These are phyloP conservation scores for Trogon surrucura DNA, from an alignment of 2,113 vertebrate genomes.

Conservation along the genomic window DNA sequence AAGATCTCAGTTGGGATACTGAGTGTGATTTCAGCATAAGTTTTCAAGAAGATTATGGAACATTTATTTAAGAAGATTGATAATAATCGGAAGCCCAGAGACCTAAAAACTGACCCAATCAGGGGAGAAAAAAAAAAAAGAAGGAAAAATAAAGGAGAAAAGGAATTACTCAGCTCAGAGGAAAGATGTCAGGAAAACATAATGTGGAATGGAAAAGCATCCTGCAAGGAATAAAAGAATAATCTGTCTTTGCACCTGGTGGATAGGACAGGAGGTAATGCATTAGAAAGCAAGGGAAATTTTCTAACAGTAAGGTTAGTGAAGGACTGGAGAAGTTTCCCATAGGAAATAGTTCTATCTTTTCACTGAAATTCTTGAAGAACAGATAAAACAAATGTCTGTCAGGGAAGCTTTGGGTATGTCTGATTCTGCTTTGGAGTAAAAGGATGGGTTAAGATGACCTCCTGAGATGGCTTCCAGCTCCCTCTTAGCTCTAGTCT, in stretches of 20 bases:
- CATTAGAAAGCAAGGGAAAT: background rate
- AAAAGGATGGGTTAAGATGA: background rate
- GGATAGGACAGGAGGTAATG: background rate
- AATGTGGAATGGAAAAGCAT: background rate
- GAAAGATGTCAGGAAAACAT: background rate
- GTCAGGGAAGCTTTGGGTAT: background rate
- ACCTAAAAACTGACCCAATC: background rate
- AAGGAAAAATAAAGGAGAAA: background rate
- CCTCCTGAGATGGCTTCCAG: constrained; percentile 32
- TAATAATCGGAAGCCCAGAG: background rate
- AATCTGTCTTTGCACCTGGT: background rate
- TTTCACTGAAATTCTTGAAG: background rate
- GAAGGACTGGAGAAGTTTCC: background rate
- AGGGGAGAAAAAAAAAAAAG: too few species aligned
- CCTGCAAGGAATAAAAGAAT: background rate
- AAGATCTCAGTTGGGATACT: background rate
- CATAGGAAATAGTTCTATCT: background rate
- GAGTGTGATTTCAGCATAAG: background rate
- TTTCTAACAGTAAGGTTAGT: background rate
- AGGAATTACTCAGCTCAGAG: background rate
- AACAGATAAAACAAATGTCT: background rate
- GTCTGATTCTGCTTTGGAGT: constrained; percentile 3
- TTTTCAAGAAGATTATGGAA: background rate
- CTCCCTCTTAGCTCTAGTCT: background rate
- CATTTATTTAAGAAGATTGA: background rate